Conservation (phyloP, 2,888 invertebrate genomes). For the Lepidonotus clava region DNA sequence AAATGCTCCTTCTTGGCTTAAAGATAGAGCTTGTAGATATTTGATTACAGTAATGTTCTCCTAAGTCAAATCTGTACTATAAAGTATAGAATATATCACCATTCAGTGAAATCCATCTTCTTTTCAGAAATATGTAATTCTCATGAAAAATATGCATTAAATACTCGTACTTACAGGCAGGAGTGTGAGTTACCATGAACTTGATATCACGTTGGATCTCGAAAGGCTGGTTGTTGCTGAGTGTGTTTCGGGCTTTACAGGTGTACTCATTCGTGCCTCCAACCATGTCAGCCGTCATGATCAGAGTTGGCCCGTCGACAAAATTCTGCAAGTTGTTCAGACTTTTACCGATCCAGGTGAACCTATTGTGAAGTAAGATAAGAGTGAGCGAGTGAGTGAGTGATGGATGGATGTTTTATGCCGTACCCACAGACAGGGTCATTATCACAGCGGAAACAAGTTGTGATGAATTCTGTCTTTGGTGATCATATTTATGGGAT, state of each 20-base stretch:
- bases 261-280: background rate
- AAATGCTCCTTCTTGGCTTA: too few species aligned
- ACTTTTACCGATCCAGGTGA: background rate
- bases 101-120: too few species aligned
- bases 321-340: background rate
- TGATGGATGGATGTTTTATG: too few species aligned
- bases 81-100: background rate
- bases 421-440: too few species aligned
- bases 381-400: too few species aligned
- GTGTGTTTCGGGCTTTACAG: background rate
- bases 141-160: background rate
- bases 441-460: too few species aligned
- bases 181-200: background rate
- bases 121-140: background rate
- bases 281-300: background rate
- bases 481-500: background rate
- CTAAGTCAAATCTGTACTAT: background rate
- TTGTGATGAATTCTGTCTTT: background rate
- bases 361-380: too few species aligned
- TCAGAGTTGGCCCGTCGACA: background rate
- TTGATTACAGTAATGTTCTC: too few species aligned
- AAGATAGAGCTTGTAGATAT: too few species aligned
- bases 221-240: background rate
- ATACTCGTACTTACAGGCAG: background rate
- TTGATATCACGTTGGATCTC: background rate